A percentile compares a stretch with the other conserved stretches of the same genome.
phyloP scores from a whole-genome alignment of 2,113 vertebrate species.

The Pelecanoides urinatrix region DNA sequence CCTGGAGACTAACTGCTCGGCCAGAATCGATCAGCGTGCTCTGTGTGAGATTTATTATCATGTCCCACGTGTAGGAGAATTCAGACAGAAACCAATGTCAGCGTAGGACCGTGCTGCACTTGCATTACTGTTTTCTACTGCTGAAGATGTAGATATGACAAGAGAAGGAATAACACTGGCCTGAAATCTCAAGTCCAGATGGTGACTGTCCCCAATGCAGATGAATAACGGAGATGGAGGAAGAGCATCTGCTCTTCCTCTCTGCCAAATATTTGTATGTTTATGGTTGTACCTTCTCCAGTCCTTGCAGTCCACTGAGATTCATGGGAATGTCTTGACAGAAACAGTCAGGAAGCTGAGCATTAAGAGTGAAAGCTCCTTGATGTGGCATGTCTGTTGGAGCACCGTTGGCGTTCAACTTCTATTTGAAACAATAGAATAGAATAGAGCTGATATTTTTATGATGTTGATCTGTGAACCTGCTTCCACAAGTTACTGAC shows the following conservation, averaged over 20 bases:
- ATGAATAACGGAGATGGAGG: neutral
- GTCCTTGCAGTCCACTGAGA: neutral
- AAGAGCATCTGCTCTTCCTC: neutral
- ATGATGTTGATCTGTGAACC: neutral
- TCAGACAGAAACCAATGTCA: neutral
- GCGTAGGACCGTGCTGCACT: neutral
- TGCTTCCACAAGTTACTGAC: neutral
- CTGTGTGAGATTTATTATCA: conserved; percentile 17
- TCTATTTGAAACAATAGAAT: neutral
- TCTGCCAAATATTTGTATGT: too few relatives aligned
- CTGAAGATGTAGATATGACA: neutral
- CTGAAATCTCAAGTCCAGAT: neutral
- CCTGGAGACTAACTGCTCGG: neutral
- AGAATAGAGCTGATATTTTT: neutral
- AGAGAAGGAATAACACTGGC: neutral
- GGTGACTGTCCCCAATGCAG: neutral
- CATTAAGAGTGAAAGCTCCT: neutral
- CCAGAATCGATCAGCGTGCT: neutral
- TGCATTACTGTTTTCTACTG: neutral
- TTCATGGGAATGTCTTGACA: neutral
- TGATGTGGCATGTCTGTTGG: neutral
- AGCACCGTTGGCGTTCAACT: neutral
- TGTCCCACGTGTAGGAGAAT: neutral
- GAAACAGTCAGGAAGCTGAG: neutral
- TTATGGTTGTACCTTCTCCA: neutral